Percentiles rank a stretch among this genome's conserved stretches.
These are phyloP conservation scores for Epinephelus coioides DNA, from an alignment of 2,797 vertebrate genomes.

Conservation along the genomic window DNA sequence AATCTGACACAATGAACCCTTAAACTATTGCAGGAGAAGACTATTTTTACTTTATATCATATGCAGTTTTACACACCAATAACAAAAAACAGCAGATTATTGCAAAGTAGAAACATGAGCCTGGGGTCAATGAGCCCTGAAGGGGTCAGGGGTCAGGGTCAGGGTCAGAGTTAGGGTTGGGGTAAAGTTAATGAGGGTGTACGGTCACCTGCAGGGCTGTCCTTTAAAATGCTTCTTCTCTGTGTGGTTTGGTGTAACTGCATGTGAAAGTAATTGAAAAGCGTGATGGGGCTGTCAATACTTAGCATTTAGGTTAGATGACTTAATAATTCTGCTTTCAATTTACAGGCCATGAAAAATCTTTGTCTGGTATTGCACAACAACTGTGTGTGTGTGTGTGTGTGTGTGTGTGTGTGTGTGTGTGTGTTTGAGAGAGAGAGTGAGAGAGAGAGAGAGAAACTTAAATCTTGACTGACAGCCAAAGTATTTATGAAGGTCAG, in stretches of 20 bases:
- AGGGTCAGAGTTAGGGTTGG: conserved; percentile 13
- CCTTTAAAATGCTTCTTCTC: neutral
- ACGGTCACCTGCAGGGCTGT: conserved; percentile 27
- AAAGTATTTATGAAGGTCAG: conserved; percentile 39
- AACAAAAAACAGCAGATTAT: neutral
- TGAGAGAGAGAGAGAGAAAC: conserved; percentile 12
- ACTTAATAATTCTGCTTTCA: neutral
- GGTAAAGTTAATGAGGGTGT: neutral
- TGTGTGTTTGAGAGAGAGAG: neutral
- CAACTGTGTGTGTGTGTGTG: conserved; percentile 1
- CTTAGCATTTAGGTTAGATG: neutral
- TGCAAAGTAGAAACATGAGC: conserved; percentile 32
- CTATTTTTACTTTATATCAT: neutral
- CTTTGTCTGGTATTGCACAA: neutral
- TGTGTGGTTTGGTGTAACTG: neutral
- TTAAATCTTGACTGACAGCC: conserved; percentile 34
- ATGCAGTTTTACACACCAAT: neutral
- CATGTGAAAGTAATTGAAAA: conserved; percentile 22
- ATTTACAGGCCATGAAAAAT: conserved; percentile 20
- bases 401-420: neutral
- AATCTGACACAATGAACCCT: too few species aligned
- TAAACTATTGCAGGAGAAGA: neutral
- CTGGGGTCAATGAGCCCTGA: neutral
- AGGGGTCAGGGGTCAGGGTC: conserved; percentile 19
- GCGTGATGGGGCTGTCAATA: neutral